Conservation (phyloP, 2,888 invertebrate genomes). For the Brachyopa scutellaris region DNA sequence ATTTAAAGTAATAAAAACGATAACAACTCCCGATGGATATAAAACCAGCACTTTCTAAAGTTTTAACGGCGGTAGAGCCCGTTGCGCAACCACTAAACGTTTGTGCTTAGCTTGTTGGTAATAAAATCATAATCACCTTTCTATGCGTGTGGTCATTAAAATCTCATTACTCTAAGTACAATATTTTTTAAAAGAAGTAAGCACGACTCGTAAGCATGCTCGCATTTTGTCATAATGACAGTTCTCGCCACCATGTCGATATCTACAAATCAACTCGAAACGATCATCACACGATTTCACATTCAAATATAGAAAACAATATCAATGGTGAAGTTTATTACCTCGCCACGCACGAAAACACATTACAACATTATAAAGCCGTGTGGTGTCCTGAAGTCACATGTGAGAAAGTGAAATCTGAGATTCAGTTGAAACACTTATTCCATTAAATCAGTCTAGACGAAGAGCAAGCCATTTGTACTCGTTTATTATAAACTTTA, state of each 20-base stretch:
- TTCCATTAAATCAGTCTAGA: conserved; percentile 44
- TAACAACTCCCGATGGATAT: not conserved
- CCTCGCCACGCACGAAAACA: conserved; percentile 49
- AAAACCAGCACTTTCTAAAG: conserved; percentile 6
- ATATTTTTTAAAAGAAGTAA: not conserved
- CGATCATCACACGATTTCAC: conserved; percentile 57
- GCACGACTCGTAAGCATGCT: not conserved
- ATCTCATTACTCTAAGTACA: conserved; percentile 14
- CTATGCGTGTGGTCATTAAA: conserved; percentile 37
- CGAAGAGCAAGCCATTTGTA: conserved; percentile 49
- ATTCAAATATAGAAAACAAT: conserved; percentile 59
- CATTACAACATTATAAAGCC: conserved; percentile 14
- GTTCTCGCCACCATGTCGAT: conserved; percentile 7
- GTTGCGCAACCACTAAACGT: conserved; percentile 41
- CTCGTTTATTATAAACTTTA: not conserved
- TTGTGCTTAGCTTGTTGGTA: conserved; percentile 2
- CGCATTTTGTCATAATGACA: conserved; percentile 19
- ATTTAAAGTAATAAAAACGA: not conserved
- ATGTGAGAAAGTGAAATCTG: conserved; percentile 68
- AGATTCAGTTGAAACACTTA: conserved; percentile 5
- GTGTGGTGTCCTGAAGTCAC: conserved; percentile 38
- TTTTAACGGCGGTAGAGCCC: conserved; percentile 9
- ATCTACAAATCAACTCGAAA: conserved; percentile 48
- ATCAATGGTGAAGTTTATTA: conserved; percentile 46
- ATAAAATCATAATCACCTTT: conserved; percentile 46